These are phyloP conservation scores for Theristicus caerulescens DNA, from an alignment of 2,113 vertebrate species.

Conservation along the genomic window DNA sequence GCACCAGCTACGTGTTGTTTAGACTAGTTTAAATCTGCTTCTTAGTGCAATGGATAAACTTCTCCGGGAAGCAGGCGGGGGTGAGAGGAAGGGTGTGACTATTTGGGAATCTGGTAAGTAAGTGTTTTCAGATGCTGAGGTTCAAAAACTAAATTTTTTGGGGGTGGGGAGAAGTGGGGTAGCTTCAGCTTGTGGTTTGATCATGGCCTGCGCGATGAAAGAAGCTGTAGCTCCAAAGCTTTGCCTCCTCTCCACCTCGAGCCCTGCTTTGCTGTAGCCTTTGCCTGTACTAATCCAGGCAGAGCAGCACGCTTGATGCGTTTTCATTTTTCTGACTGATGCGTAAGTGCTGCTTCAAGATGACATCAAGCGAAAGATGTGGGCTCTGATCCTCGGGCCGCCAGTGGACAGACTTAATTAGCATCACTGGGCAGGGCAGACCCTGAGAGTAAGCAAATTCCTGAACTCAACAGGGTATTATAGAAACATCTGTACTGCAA, in stretches of 20 bases:
- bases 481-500: conserved; percentile 60
- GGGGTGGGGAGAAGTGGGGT: background rate
- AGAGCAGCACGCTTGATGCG: background rate
- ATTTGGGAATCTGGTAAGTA: background rate
- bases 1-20: background rate
- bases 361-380: background rate
- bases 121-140: conserved; percentile 20
- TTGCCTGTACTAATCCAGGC: background rate
- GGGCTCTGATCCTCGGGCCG: background rate
- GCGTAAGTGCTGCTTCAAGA: background rate
- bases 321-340: background rate
- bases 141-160: background rate
- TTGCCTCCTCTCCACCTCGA: accelerated
- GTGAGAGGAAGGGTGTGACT: background rate
- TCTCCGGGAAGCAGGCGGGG: background rate
- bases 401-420: background rate
- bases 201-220: accelerated
- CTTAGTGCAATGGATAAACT: background rate
- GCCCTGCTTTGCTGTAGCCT: background rate
- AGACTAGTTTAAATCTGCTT: background rate
- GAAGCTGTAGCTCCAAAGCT: background rate
- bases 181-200: background rate
- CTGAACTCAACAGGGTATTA: conserved; percentile 38
- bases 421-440: conserved; percentile 8
- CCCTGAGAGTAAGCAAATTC: conserved; percentile 34